These are phyloP conservation scores for Emys orbicularis DNA, from an alignment of 2,797 vertebrate genomes.

Conservation along the genomic window DNA sequence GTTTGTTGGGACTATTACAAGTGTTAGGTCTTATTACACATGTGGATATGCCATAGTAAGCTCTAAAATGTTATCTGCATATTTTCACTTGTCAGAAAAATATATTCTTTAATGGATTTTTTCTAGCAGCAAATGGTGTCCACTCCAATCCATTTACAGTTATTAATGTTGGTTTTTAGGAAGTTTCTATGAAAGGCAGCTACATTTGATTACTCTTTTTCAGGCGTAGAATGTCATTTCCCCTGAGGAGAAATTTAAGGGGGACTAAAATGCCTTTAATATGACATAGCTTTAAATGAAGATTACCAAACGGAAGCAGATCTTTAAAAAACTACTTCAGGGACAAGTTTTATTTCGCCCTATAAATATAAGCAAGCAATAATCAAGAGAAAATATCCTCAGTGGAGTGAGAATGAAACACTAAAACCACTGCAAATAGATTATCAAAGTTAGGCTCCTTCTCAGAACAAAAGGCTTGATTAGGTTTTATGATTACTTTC, in stretches of 20 bases:
- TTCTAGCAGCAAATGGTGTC: slow-evolving; percentile 58
- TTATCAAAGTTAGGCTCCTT: not conserved
- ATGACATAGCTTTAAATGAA: not conserved
- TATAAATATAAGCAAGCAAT: not conserved
- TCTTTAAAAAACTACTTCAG: not conserved
- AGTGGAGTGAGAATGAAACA: not conserved
- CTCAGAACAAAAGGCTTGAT: not conserved
- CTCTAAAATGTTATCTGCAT: not conserved
- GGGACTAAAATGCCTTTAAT: not conserved
- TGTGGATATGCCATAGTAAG: not conserved
- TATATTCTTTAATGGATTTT: not conserved
- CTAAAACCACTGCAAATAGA: not conserved
- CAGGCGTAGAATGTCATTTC: slow-evolving; percentile 11
- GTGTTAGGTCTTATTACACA: slow-evolving; percentile 11
- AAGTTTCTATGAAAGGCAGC: slow-evolving; percentile 33
- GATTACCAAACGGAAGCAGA: not conserved
- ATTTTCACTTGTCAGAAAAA: slow-evolving; percentile 41
- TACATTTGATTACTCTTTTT: slow-evolving; percentile 58
- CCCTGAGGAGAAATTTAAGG: slow-evolving; percentile 34
- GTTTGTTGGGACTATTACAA: slow-evolving; percentile 32
- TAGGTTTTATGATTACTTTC: not conserved
- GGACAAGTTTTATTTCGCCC: not conserved
- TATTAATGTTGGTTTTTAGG: slow-evolving; percentile 57
- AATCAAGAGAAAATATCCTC: not conserved
- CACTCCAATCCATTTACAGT: slow-evolving; percentile 38